Percentiles rank a stretch among this genome's conserved stretches.
Evolutionary conservation across 2,113 vertebrate genomes (phyloP).

Genomic region (Actenoides hombroni): DNA sequence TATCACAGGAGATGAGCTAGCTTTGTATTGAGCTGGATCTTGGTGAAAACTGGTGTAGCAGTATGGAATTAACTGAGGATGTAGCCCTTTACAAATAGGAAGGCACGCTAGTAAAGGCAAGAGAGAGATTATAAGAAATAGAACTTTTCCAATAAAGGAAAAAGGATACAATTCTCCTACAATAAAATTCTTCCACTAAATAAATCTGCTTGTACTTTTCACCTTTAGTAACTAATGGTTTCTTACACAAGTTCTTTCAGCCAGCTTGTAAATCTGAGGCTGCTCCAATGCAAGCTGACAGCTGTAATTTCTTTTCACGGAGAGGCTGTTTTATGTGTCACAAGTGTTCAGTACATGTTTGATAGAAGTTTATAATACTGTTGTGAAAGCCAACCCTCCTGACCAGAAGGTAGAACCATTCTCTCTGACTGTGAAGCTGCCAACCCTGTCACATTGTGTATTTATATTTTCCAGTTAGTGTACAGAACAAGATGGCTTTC

Average conservation of each 20-base stretch:
- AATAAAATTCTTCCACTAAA: conserved; percentile 61
- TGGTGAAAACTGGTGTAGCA: neutral
- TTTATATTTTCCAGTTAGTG: conserved; percentile 68
- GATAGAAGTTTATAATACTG: conserved; percentile 76
- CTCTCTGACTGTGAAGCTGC: conserved; percentile 71
- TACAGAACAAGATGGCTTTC: conserved; percentile 9
- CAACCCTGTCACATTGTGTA: conserved; percentile 77
- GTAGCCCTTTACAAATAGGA: neutral
- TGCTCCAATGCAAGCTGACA: conserved; percentile 79
- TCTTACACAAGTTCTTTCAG: conserved; percentile 71
- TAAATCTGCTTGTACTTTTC: conserved; percentile 74
- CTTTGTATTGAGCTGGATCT: neutral
- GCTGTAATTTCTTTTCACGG: conserved; percentile 83
- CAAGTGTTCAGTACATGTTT: conserved; percentile 81
- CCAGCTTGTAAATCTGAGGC: conserved; percentile 79
- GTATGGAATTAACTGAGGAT: neutral
- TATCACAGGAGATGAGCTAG: neutral
- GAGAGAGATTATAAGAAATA: conserved; percentile 22
- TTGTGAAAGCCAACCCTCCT: conserved; percentile 75
- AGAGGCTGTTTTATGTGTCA: conserved; percentile 83
- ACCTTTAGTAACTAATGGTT: conserved; percentile 66
- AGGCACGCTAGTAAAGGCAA: neutral
- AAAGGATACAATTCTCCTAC: neutral
- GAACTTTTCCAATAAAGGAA: conserved; percentile 1
- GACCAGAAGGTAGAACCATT: conserved; percentile 70